Conservation (phyloP, 2,888 invertebrate species). For the Xestia xanthographa region DNA sequence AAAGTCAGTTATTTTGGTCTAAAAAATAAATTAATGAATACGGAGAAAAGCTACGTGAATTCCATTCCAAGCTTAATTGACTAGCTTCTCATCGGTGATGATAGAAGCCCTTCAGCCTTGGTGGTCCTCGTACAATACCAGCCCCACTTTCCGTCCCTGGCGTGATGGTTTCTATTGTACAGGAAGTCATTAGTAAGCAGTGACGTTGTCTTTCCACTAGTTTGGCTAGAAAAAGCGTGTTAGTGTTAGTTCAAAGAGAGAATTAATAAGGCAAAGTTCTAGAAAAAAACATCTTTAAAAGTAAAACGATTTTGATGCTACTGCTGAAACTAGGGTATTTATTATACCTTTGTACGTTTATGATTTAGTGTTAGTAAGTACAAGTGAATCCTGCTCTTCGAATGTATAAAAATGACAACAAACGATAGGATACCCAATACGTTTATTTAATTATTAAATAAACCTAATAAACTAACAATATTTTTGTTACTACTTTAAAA, state of each 20-base stretch:
- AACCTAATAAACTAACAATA: neutral
- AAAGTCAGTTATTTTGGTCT: too few species aligned
- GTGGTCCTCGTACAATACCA: too few species aligned
- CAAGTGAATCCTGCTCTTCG: neutral
- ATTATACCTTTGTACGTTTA: neutral
- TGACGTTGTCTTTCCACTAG: too few species aligned
- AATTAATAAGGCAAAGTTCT: too few species aligned
- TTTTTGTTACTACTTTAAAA: neutral
- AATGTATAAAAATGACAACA: conserved; percentile 1
- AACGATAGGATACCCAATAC: neutral
- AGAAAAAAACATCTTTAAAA: neutral
- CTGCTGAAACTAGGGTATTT: neutral
- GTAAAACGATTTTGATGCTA: neutral
- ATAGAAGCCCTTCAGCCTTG: too few species aligned
- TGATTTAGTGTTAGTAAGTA: neutral
- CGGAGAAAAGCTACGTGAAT: rapidly evolving
- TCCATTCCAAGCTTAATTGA: neutral
- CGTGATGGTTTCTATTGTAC: too few species aligned
- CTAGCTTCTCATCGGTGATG: too few species aligned
- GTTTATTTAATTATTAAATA: conserved; percentile 2
- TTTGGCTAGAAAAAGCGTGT: too few species aligned
- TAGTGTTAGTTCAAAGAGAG: too few species aligned
- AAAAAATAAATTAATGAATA: too few species aligned
- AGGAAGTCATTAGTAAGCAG: too few species aligned
- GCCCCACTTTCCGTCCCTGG: too few species aligned